Evolutionary conservation across 1,140 invertebrate species (phyloP).

Genomic region (Anadara kagoshimensis): DNA sequence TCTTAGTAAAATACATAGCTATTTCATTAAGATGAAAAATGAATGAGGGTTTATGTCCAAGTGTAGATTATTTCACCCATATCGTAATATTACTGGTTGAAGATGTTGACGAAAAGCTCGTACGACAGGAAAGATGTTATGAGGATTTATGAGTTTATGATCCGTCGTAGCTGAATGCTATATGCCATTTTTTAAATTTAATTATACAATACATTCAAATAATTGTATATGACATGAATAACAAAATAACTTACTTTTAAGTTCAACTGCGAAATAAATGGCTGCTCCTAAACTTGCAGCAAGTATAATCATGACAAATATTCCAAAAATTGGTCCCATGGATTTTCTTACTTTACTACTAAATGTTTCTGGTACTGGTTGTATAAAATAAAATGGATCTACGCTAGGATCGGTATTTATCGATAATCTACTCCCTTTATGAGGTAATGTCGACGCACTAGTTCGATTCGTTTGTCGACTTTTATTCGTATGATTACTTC

Average conservation of each 20-base stretch:
- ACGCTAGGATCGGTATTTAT: background rate
- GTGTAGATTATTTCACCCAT: no score
- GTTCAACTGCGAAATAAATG: conserved; percentile 42
- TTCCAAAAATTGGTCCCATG: conserved; percentile 37
- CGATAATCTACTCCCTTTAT: background rate
- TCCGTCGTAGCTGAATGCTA: no score
- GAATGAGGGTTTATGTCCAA: no score
- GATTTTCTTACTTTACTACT: conserved; percentile 35
- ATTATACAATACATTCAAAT: no score
- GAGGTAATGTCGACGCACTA: background rate
- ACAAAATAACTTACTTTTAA: conserved; percentile 33
- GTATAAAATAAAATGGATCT: conserved; percentile 41
- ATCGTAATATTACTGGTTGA: no score
- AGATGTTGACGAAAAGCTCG: no score
- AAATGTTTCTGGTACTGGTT: conserved; percentile 41
- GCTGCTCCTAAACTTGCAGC: conserved; percentile 43
- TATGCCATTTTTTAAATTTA: no score
- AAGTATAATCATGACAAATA: conserved; percentile 36
- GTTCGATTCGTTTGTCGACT: conserved; percentile 18
- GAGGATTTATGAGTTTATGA: no score
- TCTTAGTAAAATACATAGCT: no score
- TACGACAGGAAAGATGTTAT: no score
- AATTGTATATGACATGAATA: background rate
- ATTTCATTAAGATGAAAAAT: no score
- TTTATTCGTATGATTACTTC: conserved; percentile 27